Evolutionary conservation across 35 echinoderm and acorn worm genomes (phyloP), one percentile per base, ranked within the genome.

Genomic region (Heliocidaris tuberculata): DNA sequence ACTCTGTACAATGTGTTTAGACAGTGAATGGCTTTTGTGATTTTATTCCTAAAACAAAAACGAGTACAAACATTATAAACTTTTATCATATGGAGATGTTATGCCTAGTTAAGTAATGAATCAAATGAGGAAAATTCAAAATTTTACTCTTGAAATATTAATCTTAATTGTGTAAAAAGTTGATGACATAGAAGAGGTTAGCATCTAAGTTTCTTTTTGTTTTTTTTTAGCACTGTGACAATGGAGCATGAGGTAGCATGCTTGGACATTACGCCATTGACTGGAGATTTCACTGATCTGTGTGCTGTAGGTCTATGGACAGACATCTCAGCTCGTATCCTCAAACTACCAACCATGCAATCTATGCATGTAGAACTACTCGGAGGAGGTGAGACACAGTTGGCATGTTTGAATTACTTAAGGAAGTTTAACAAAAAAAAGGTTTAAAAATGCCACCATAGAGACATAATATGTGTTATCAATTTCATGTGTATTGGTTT

Each of bases 281-380:
- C 95, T 7, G 86, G 86, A 6, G 97, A 97, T 32, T 96, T 87
- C 50, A 97, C 98, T 31, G 98, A 97, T 5, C 92, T 99, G 2
- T 99, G 98, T 93, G 98, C 98, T 56, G 98, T 99, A 6, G 98
- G 98, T 86, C 95, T 99, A 15, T 99, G 98, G 98, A 99, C 98
- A 31, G 98, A 99, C 86, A 99, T 99, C 48, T 97, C 98, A 0
- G 95, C 98, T 19, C 93, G 98, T n/a, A 95, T 99, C 47, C 93
- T 99, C 2, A 97, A 96, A 89, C 48, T 99, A 19, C 98, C 98
- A 9, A 96, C 93, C 15, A 42, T 99, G 90, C 96, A 99, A 86
- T 94, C 88, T 6, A 94, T 97, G 56, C 98, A 99, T 92, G 92
- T 96, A 1, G 98, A 99, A 86, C 96, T 97, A 95, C 94, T 99